These are phyloP conservation scores for Sebastes ruberrimus DNA, from an alignment of 2,797 vertebrate species.

Conservation along the genomic window DNA sequence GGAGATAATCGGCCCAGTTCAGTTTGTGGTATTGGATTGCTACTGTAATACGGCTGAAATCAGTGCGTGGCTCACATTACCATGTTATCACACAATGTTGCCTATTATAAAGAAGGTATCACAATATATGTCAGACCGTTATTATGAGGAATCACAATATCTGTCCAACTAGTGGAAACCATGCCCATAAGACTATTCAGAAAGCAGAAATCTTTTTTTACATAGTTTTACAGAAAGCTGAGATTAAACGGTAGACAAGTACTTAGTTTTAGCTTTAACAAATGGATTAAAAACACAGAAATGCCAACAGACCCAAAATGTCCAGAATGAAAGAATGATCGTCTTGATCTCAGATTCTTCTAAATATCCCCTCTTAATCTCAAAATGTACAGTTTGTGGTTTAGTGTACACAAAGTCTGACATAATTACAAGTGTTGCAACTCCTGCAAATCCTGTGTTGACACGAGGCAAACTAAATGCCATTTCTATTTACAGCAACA, in stretches of 20 bases:
- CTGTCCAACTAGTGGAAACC: background rate
- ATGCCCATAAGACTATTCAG: background rate
- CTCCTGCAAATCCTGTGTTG: background rate
- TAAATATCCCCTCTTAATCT: background rate
- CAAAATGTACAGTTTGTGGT: background rate
- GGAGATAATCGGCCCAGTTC: background rate
- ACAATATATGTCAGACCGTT: background rate
- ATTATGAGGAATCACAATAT: background rate
- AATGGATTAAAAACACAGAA: background rate
- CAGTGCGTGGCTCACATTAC: background rate
- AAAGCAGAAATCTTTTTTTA: background rate
- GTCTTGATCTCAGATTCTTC: background rate
- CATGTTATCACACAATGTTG: background rate
- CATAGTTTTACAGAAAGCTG: background rate
- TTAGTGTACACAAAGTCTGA: background rate
- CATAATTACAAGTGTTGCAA: slow-evolving; percentile 14
- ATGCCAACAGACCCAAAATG: background rate
- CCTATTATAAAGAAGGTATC: background rate
- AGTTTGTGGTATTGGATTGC: background rate
- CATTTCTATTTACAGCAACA: slow-evolving; percentile 35
- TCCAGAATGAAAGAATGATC: background rate
- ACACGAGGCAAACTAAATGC: slow-evolving; percentile 4
- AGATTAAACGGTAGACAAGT: background rate
- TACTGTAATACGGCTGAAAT: background rate
- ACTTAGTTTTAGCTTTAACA: background rate